Conservation (phyloP, 2,113 vertebrate genomes). For the Sterrhoptilus dennistouni region DNA sequence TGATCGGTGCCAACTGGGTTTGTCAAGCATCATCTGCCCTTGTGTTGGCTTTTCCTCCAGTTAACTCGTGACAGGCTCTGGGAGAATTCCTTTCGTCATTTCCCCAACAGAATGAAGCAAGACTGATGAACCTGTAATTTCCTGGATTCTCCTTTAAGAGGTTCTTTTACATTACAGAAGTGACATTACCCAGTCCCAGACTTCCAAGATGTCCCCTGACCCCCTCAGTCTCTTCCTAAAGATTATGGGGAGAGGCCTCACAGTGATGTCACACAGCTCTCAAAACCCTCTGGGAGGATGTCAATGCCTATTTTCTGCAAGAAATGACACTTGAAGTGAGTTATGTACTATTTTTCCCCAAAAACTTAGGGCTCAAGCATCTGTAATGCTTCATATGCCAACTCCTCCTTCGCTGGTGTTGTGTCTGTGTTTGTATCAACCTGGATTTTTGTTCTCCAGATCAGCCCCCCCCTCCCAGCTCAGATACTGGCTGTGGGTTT, state of each 20-base stretch:
- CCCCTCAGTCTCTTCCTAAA: not conserved
- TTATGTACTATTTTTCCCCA: not conserved
- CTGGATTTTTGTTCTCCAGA: not conserved
- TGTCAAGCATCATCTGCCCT: not conserved
- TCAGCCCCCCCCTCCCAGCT: not conserved
- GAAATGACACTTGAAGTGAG: not conserved
- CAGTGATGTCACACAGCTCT: not conserved
- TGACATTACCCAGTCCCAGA: not conserved
- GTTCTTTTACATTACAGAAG: rapidly evolving
- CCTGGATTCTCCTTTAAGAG: not conserved
- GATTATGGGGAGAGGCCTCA: not conserved
- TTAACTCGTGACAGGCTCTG: not conserved
- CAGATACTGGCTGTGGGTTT: not conserved
- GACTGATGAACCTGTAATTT: not conserved
- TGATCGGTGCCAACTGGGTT: not conserved
- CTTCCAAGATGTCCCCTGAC: not conserved
- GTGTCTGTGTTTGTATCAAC: not conserved
- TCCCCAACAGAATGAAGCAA: not conserved
- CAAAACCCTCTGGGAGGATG: not conserved
- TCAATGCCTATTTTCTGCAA: not conserved
- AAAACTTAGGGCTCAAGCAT: not conserved
- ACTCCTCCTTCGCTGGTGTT: not conserved
- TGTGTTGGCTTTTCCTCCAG: not conserved
- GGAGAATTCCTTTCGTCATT: not conserved
- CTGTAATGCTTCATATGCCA: not conserved